Percentiles rank a stretch among this genome's conserved stretches.
These are phyloP conservation scores for Cosmia trapezina DNA, from an alignment of 2,888 invertebrate species.

Conservation along the genomic window DNA sequence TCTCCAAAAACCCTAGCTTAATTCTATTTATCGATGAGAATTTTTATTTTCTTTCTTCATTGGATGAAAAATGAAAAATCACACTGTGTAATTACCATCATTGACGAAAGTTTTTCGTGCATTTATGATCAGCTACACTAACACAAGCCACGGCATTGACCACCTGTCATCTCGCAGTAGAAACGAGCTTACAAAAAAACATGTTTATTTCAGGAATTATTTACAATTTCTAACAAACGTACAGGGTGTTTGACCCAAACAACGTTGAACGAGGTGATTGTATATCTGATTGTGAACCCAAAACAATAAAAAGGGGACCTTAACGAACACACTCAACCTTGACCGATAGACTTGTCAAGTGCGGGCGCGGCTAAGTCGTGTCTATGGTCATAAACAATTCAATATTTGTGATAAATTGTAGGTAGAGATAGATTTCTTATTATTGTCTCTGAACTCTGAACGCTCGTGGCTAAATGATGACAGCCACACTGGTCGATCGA, in stretches of 20 bases:
- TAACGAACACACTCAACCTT: slow-evolving; percentile 52
- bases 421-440: slow-evolving; percentile 4
- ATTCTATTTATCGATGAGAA: not conserved
- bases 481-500: not conserved
- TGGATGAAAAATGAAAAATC: not conserved
- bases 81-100: not conserved
- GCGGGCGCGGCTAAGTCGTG: slow-evolving; percentile 30
- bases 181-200: slow-evolving; percentile 8
- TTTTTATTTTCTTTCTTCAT: not conserved
- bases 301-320: slow-evolving; percentile 61
- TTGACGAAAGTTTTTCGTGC: not conserved
- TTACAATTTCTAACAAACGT: slow-evolving; percentile 41
- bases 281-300: slow-evolving; percentile 61
- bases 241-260: slow-evolving; percentile 51
- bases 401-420: slow-evolving; percentile 18
- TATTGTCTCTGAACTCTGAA: not conserved
- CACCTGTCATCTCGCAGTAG: not conserved
- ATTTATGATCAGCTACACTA: not conserved
- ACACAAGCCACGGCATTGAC: not conserved
- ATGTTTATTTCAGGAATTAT: slow-evolving; percentile 15
- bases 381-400: slow-evolving; percentile 33
- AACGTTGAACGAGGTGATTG: slow-evolving; percentile 51
- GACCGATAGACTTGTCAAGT: slow-evolving; percentile 51
- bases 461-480: not conserved
- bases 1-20: not conserved